phyloP scores from a whole-genome alignment of 2,797 vertebrate species.

The Sebastes matsubarae region DNA sequence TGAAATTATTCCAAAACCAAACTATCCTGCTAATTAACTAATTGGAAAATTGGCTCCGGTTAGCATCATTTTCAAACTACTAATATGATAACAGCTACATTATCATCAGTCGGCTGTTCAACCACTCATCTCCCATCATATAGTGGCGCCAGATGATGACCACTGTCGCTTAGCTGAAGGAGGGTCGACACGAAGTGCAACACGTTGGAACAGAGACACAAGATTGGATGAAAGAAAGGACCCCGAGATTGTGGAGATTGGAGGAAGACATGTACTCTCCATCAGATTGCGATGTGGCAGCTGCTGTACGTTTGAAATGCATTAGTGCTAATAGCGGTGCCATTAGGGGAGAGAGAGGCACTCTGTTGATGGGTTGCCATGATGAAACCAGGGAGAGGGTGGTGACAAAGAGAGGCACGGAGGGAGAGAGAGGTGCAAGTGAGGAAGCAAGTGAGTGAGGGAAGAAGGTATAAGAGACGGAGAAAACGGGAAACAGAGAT shows the following conservation, averaged over 20 bases:
- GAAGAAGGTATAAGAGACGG: slow-evolving; percentile 81
- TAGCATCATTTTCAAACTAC: slow-evolving; percentile 1
- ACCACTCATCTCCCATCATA: background rate
- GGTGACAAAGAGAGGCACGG: slow-evolving; percentile 48
- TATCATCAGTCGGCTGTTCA: slow-evolving; percentile 15
- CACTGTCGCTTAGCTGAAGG: slow-evolving; percentile 23
- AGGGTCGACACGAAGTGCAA: slow-evolving; percentile 35
- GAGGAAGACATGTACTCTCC: slow-evolving; percentile 82
- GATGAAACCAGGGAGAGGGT: slow-evolving; percentile 71
- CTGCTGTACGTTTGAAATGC: slow-evolving; percentile 91
- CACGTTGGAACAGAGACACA: slow-evolving; percentile 30
- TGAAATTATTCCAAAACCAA: background rate
- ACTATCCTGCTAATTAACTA: background rate
- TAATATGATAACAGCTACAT: slow-evolving; percentile 18
- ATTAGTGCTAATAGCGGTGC: slow-evolving; percentile 92
- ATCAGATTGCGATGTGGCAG: slow-evolving; percentile 86
- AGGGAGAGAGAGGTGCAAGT: slow-evolving; percentile 60
- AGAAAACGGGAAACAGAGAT: slow-evolving; percentile 77
- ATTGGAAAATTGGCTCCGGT: background rate
- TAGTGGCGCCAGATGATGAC: slow-evolving; percentile 13
- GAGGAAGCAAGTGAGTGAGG: slow-evolving; percentile 73
- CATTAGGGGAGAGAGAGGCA: slow-evolving; percentile 86
- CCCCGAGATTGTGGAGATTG: slow-evolving; percentile 66
- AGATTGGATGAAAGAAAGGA: slow-evolving; percentile 60
- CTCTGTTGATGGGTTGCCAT: slow-evolving; percentile 88